Evolutionary conservation across 2,888 invertebrate species (phyloP).

Genomic region (Troglohyphantes excavatus): DNA sequence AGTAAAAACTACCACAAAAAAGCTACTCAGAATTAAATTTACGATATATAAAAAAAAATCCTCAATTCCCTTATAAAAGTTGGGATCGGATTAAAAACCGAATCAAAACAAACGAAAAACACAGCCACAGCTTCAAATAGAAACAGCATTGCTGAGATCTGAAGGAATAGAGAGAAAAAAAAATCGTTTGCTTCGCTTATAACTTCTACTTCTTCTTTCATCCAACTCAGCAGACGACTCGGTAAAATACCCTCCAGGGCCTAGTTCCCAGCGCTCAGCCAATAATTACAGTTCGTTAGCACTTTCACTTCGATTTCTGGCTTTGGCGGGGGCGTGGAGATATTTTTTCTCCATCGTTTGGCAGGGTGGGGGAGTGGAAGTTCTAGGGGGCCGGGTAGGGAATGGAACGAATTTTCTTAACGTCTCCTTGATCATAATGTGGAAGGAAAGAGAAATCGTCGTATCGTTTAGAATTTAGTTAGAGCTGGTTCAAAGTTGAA

Average conservation of each 20-base stretch:
- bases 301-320: conserved; percentile 63
- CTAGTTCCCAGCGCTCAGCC: conserved; percentile 46
- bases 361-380: neutral
- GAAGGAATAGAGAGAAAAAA: neutral
- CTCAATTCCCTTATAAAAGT: too few relatives aligned
- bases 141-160: conserved; percentile 1
- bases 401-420: neutral
- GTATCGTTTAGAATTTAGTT: neutral
- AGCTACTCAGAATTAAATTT: too few relatives aligned
- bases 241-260: conserved; percentile 63
- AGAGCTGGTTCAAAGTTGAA: neutral
- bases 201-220: conserved; percentile 16
- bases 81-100: neutral
- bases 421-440: conserved; percentile 3
- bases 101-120: neutral
- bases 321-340: conserved; percentile 14
- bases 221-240: conserved; percentile 28
- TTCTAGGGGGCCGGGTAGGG: neutral
- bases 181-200: conserved; percentile 17
- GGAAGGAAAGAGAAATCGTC: neutral
- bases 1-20: too few relatives aligned
- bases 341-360: neutral
- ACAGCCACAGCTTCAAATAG: neutral
- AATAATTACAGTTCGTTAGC: conserved; percentile 77
- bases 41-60: too few relatives aligned